Percentiles rank a stretch among this genome's conserved stretches.
These are phyloP conservation scores for Eumeta japonica DNA, from an alignment of 1,140 invertebrate species.

Conservation along the genomic window DNA sequence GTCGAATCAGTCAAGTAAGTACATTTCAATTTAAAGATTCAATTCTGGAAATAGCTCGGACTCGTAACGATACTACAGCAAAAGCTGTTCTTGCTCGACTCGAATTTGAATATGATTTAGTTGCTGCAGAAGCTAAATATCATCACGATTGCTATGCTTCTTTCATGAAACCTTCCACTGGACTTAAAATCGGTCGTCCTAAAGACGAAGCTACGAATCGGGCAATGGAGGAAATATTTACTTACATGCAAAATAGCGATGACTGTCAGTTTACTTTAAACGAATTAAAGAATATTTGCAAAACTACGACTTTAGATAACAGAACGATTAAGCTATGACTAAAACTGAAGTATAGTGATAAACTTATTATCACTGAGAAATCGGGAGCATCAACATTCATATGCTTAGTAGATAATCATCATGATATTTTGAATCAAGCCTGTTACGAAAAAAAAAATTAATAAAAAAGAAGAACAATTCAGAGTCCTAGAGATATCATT, in stretches of 20 bases:
- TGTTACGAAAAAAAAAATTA: conserved; percentile 10
- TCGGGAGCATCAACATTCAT: conserved; percentile 15
- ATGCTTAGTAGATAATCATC: conserved; percentile 9
- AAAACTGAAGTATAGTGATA: conserved; percentile 16
- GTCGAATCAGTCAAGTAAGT: conserved; percentile 19
- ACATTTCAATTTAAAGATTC: conserved; percentile 22
- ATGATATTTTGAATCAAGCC: conserved; percentile 16
- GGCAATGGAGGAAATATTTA: conserved; percentile 22
- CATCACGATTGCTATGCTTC: conserved; percentile 22
- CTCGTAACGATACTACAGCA: conserved; percentile 22
- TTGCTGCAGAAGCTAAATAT: conserved; percentile 32
- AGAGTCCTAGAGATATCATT: conserved; percentile 28
- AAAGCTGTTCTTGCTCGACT: conserved; percentile 23
- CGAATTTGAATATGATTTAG: conserved; percentile 27
- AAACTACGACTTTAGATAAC: conserved; percentile 11
- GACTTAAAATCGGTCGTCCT: conserved; percentile 34
- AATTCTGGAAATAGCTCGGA: conserved; percentile 18
- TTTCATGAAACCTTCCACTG: conserved; percentile 19
- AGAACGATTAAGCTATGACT: conserved; percentile 18
- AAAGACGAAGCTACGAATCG: conserved; percentile 11
- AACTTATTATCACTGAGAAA: conserved; percentile 17
- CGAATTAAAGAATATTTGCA: conserved; percentile 18
- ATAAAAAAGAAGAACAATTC: conserved; percentile 14
- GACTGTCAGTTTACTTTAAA: conserved; percentile 24
- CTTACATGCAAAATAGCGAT: conserved; percentile 21